Evolutionary conservation across 2,888 invertebrate species (phyloP).

Genomic region (Ferrisia virgata): DNA sequence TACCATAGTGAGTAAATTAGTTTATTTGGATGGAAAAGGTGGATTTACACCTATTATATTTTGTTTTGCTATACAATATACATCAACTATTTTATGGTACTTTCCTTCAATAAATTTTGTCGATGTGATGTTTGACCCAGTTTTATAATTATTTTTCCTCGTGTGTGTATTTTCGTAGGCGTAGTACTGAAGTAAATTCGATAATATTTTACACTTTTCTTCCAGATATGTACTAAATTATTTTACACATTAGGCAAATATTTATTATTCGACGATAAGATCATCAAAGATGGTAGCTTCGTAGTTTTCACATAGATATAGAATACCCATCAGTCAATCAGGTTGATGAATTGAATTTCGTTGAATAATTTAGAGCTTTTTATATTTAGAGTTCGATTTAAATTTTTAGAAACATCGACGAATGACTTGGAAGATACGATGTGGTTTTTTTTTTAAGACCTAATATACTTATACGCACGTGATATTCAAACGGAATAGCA

Average conservation of each 20-base stretch:
- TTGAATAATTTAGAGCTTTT: background rate
- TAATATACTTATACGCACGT: background rate
- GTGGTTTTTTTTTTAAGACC: background rate
- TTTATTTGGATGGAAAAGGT: no score
- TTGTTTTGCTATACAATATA: background rate
- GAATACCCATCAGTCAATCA: background rate
- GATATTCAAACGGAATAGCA: slow-evolving; percentile 14
- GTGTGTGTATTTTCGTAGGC: background rate
- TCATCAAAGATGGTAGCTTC: background rate
- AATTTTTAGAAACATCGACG: background rate
- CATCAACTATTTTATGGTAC: background rate
- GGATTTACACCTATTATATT: no score
- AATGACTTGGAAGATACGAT: background rate
- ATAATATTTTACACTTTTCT: background rate
- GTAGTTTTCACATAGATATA: background rate
- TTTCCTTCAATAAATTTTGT: background rate
- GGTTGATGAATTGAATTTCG: background rate
- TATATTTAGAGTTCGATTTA: background rate
- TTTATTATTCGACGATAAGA: background rate
- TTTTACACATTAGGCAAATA: slow-evolving; percentile 1
- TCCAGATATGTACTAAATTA: background rate
- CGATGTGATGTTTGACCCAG: background rate
- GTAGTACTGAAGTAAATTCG: background rate
- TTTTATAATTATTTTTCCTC: background rate
- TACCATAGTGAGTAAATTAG: no score